phyloP scores from a whole-genome alignment of 2,888 invertebrate genomes.

The Polylopha cassiicola region DNA sequence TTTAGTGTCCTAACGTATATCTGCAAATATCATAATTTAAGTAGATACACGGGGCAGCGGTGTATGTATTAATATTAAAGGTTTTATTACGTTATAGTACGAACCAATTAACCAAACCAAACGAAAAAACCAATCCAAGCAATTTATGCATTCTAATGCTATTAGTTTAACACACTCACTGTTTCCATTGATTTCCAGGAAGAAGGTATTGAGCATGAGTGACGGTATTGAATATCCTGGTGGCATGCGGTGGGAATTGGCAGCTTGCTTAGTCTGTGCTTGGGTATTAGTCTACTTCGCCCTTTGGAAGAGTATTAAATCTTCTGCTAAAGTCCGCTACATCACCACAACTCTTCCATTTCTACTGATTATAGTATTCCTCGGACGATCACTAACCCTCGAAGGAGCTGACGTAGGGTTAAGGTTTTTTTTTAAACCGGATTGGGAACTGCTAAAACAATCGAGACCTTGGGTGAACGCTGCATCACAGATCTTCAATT shows the following conservation, averaged over 20 bases:
- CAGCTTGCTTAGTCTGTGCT: conserved; percentile 91
- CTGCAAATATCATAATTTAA: neutral
- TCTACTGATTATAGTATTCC: conserved; percentile 89
- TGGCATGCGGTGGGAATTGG: conserved; percentile 90
- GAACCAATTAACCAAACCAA: too few species aligned
- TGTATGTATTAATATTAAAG: too few species aligned
- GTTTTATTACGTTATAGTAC: too few species aligned
- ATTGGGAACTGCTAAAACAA: conserved; percentile 88
- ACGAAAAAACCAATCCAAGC: too few species aligned
- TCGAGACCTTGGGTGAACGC: conserved; percentile 96
- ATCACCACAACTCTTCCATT: conserved; percentile 96
- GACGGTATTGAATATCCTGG: conserved; percentile 90
- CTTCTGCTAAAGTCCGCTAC: conserved; percentile 94
- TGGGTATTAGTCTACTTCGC: conserved; percentile 98
- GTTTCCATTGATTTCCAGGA: conserved; percentile 77
- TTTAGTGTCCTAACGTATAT: neutral
- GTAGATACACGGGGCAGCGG: too few species aligned
- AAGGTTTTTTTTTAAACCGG: conserved; percentile 90
- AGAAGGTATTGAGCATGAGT: conserved; percentile 90
- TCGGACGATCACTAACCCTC: conserved; percentile 91
- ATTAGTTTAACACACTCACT: too few species aligned
- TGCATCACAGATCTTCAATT: conserved; percentile 94
- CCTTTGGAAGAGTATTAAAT: conserved; percentile 96
- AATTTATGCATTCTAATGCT: too few species aligned
- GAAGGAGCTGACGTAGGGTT: conserved; percentile 92